These are phyloP conservation scores for Laothoe populi DNA, from an alignment of 2,888 invertebrate species.

Conservation along the genomic window DNA sequence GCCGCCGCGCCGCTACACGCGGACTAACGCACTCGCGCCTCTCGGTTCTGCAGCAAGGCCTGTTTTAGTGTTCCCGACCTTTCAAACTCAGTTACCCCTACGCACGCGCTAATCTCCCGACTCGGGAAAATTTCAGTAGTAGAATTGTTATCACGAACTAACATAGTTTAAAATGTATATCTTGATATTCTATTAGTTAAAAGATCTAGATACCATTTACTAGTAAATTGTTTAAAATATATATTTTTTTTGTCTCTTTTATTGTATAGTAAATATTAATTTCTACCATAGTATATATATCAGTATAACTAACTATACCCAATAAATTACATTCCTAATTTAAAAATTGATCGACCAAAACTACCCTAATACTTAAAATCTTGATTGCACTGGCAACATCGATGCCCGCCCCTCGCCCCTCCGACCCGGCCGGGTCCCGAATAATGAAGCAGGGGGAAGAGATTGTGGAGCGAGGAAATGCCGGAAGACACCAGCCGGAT, in stretches of 20 bases:
- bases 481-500: slow-evolving; percentile 70
- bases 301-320: not conserved
- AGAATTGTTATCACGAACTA: not conserved
- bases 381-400: slow-evolving; percentile 54
- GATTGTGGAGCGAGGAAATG: slow-evolving; percentile 56
- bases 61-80: slow-evolving; percentile 50
- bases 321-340: not conserved
- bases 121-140: not conserved
- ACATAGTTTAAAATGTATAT: not conserved
- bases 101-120: not conserved
- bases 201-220: too few relatives aligned
- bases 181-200: too few relatives aligned
- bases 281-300: too few relatives aligned
- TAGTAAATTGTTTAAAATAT: too few relatives aligned
- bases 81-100: slow-evolving; percentile 3
- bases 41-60: slow-evolving; percentile 32
- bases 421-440: slow-evolving; percentile 68
- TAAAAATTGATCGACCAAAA: slow-evolving; percentile 24
- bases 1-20: slow-evolving; percentile 75
- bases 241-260: too few relatives aligned
- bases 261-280: too few relatives aligned
- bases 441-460: slow-evolving; percentile 70
- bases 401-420: slow-evolving; percentile 66
- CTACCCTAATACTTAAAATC: slow-evolving; percentile 35
- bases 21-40: slow-evolving; percentile 67